These are phyloP conservation scores for Ochropacha duplaris DNA, from an alignment of 2,888 invertebrate genomes.

Conservation along the genomic window DNA sequence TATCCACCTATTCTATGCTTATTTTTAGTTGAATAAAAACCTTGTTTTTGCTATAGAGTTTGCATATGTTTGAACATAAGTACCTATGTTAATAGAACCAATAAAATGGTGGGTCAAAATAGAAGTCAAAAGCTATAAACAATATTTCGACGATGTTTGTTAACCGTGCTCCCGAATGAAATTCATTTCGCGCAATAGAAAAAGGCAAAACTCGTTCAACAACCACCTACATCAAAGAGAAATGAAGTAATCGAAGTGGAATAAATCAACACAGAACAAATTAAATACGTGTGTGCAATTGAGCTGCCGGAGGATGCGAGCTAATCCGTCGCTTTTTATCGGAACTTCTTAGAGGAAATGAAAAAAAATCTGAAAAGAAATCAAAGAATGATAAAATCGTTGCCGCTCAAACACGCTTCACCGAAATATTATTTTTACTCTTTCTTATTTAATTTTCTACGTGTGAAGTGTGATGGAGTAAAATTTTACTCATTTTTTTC, in stretches of 20 bases:
- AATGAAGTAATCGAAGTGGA: slow-evolving; percentile 62
- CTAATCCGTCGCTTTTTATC: slow-evolving; percentile 46
- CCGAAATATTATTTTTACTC: slow-evolving; percentile 49
- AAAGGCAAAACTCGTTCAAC: slow-evolving; percentile 43
- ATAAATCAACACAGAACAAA: slow-evolving; percentile 70
- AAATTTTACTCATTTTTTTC: slow-evolving; percentile 11
- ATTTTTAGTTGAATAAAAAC: too few relatives aligned
- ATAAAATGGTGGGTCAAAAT: too few relatives aligned
- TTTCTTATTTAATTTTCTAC: slow-evolving; percentile 33
- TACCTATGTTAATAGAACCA: too few relatives aligned
- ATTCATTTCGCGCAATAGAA: slow-evolving; percentile 18
- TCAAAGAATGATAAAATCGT: slow-evolving; percentile 40
- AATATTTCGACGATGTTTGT: not conserved
- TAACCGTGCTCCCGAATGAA: not conserved
- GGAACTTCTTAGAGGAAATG: slow-evolving; percentile 53
- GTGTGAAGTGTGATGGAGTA: slow-evolving; percentile 24
- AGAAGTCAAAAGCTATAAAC: not conserved
- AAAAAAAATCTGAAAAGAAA: slow-evolving; percentile 39
- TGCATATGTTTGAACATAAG: too few relatives aligned
- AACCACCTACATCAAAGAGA: slow-evolving; percentile 55
- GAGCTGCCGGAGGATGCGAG: slow-evolving; percentile 49
- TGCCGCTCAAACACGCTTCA: slow-evolving; percentile 35
- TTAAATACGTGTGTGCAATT: slow-evolving; percentile 68
- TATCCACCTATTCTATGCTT: too few relatives aligned
- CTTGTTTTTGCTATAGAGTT: too few relatives aligned